phyloP scores from a whole-genome alignment of 2,888 invertebrate species.

The Serrognathus titanus region DNA sequence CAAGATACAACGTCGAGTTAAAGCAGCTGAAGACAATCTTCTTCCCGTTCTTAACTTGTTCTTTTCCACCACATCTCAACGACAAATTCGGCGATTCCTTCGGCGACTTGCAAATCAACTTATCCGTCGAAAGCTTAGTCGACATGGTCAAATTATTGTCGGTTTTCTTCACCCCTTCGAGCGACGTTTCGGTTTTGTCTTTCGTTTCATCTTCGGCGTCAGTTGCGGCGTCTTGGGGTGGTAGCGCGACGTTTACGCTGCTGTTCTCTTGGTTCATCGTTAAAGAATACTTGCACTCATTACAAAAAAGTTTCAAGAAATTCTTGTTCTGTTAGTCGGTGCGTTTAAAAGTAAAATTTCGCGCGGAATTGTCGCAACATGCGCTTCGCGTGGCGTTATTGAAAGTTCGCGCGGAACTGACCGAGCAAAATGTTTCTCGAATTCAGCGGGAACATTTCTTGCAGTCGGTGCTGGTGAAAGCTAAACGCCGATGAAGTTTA shows the following conservation, averaged over 20 bases:
- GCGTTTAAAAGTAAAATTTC: too few relatives aligned
- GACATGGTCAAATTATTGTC: constrained; percentile 34
- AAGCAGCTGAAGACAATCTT: constrained; percentile 20
- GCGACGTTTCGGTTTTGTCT: neutral
- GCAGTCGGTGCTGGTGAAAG: constrained; percentile 23
- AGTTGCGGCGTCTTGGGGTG: too few relatives aligned
- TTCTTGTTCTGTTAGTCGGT: too few relatives aligned
- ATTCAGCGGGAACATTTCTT: constrained; percentile 5
- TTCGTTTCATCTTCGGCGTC: neutral
- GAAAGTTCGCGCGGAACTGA: constrained; percentile 12
- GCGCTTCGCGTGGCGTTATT: neutral
- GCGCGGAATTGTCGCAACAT: too few relatives aligned
- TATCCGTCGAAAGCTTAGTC: constrained; percentile 53
- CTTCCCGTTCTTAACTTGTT: constrained; percentile 15
- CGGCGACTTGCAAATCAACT: constrained; percentile 57
- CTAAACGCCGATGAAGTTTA: constrained; percentile 22
- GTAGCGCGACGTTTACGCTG: too few relatives aligned
- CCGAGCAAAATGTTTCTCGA: constrained; percentile 1
- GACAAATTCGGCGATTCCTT: constrained; percentile 40
- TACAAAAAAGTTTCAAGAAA: too few relatives aligned
- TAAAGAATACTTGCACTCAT: too few relatives aligned
- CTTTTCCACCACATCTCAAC: constrained; percentile 26
- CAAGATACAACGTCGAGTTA: constrained; percentile 43
- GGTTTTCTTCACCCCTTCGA: constrained; percentile 8
- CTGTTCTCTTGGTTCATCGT: too few relatives aligned